Evolutionary conservation across 1,140 invertebrate species (phyloP).

Genomic region (Gryon sp.): DNA sequence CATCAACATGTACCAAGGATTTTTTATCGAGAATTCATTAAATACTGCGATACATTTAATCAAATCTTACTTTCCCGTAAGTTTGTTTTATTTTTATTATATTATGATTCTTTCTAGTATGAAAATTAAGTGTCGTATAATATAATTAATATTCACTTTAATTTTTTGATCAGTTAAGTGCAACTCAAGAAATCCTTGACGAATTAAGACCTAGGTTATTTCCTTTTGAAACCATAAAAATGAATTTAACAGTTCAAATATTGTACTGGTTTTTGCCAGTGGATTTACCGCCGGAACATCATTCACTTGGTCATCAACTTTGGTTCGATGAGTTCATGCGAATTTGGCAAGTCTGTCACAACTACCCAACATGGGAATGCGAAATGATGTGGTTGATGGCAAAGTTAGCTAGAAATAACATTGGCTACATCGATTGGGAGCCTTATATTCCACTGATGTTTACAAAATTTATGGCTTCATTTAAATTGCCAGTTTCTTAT

Average conservation of each 20-base stretch:
- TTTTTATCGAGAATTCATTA: slow-evolving; percentile 71
- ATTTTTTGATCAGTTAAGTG: slow-evolving; percentile 72
- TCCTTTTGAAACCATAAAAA: slow-evolving; percentile 83
- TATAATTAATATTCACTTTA: not conserved
- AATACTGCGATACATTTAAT: slow-evolving; percentile 64
- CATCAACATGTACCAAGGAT: slow-evolving; percentile 84
- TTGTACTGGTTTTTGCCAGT: slow-evolving; percentile 90
- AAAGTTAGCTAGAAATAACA: slow-evolving; percentile 85
- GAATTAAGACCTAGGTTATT: slow-evolving; percentile 89
- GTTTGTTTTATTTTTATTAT: slow-evolving; percentile 27
- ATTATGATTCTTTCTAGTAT: not conserved
- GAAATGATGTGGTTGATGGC: slow-evolving; percentile 87
- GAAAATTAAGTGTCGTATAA: not conserved
- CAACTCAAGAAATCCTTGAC: slow-evolving; percentile 93
- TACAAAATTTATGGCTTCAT: slow-evolving; percentile 86
- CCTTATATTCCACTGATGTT: slow-evolving; percentile 91
- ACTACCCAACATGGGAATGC: slow-evolving; percentile 85
- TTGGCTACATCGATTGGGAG: slow-evolving; percentile 93
- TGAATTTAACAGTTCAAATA: slow-evolving; percentile 82
- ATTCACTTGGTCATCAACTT: slow-evolving; percentile 84
- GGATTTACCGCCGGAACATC: slow-evolving; percentile 82
- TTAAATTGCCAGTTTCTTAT: slow-evolving; percentile 90
- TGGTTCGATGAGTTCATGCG: slow-evolving; percentile 92
- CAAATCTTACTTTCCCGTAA: slow-evolving; percentile 77
- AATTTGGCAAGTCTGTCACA: slow-evolving; percentile 88